phyloP scores from a whole-genome alignment of 2,797 vertebrate species.

The Thripadectes ignobilis region DNA sequence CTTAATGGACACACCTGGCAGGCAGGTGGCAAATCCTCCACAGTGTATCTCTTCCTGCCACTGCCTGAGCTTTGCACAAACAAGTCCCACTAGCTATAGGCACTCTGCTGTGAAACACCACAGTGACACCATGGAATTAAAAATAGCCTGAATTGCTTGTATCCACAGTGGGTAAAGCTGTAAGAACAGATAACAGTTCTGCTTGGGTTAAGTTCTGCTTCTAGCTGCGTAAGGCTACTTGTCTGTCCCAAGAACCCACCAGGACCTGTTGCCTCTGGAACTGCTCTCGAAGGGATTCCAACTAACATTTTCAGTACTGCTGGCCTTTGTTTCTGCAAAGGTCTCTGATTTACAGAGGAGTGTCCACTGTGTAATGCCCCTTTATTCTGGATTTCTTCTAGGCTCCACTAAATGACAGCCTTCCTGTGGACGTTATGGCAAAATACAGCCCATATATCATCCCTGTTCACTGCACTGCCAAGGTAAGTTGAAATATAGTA shows the following conservation, averaged over 20 bases:
- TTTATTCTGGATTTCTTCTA: constrained; percentile 69
- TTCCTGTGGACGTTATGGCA: constrained; percentile 60
- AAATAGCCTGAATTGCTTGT: neutral
- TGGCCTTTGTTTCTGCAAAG: neutral
- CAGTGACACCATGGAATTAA: neutral
- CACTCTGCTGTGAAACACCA: rapidly evolving
- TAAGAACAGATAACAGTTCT: neutral
- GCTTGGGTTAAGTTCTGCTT: neutral
- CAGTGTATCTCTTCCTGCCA: rapidly evolving
- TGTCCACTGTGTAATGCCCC: neutral
- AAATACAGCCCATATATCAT: constrained; percentile 75
- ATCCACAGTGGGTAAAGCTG: neutral
- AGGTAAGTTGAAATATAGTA: constrained; percentile 73
- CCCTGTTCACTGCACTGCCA: constrained; percentile 87
- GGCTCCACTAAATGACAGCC: constrained; percentile 76
- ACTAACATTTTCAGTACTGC: rapidly evolving
- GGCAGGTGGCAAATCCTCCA: neutral
- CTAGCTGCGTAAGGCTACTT: rapidly evolving
- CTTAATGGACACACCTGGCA: neutral
- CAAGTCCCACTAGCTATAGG: neutral
- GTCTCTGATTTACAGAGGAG: neutral
- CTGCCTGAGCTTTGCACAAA: neutral
- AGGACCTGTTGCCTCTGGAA: neutral
- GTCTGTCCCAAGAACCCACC: neutral
- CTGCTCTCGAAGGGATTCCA: neutral